Evolutionary conservation across 2,113 vertebrate species (phyloP), one percentile per base, ranked within the genome.

Genomic region (Puma concolor): DNA sequence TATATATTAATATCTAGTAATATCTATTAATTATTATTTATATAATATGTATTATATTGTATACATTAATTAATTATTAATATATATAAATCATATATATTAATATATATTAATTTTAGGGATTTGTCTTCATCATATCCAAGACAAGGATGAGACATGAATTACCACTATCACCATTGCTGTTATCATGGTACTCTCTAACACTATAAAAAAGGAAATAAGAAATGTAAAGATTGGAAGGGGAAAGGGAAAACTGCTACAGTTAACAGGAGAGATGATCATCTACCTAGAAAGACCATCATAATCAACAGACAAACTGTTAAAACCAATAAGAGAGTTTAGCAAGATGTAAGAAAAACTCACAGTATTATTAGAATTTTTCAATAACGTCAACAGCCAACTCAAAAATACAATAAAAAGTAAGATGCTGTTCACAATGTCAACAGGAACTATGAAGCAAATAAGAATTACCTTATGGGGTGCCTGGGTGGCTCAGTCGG

Each of bases 371-470:
- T 67, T 86, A 63, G 16, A 84, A 25, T 80, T 82, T 76, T 94
- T 81, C 27, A 82, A 12, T 33, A 54, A 29, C 2, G 91, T 88
- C 27, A 60, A 64, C 63, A 90, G 76, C 9, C 21, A 63, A 57
- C 50, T 96, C 52, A 52, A 94, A 87, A 83, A 63, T 71, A 69
- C 60, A 77, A 63, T 76, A 82, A 57, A 95, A 82, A 80, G 41
- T 57, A 72, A 95, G 29, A 52, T 8, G 7, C 12, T 79, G 66
- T 72, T 96, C 31, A 88, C 31, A 92, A 80, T 85, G 14, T 79
- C 84, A 85, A 67, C 31, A 84, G 27, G 63, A 92, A 25, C 11
- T 57, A 88, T 11, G 52, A 64, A 87, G 1, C 36, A 63, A 96
- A 29, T 83, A 87, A 52, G 13, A 80, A 57, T 72, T 84, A 84